Conservation (phyloP, 1,140 invertebrate species). For the Latrodectus geometricus region DNA sequence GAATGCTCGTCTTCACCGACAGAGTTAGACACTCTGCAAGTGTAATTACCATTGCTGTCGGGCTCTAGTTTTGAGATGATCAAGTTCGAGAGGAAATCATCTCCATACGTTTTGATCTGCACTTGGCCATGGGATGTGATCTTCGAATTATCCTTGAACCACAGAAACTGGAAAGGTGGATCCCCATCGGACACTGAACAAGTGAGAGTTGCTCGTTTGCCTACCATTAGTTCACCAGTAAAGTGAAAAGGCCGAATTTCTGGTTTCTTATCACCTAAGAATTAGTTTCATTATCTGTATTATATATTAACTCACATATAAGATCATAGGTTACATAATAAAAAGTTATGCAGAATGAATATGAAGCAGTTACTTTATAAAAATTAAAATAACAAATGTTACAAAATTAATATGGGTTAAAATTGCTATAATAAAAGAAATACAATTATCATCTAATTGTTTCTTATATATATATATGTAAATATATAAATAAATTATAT, state of each 20-base stretch:
- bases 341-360: too few species aligned
- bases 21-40: constrained; percentile 58
- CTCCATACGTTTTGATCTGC: not conserved
- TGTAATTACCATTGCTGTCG: constrained; percentile 63
- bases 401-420: too few species aligned
- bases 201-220: constrained; percentile 75
- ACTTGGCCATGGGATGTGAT: not conserved
- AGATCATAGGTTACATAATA: too few species aligned
- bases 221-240: constrained; percentile 74
- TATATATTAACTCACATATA: too few species aligned
- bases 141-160: constrained; percentile 54
- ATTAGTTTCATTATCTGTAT: not conserved
- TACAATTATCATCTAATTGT: too few species aligned
- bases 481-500: too few species aligned
- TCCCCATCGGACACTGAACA: constrained; percentile 63
- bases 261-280: not conserved
- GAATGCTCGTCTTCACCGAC: constrained; percentile 26
- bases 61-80: constrained; percentile 32
- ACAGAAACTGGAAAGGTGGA: constrained; percentile 63
- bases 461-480: too few species aligned
- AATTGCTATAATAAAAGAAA: too few species aligned
- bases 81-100: constrained; percentile 67
- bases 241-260: constrained; percentile 60
- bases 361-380: too few species aligned
- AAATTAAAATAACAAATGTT: too few species aligned